Evolutionary conservation across 2,113 vertebrate genomes (phyloP), one percentile per base, ranked within the genome.

Genomic region (Carassius auratus): DNA sequence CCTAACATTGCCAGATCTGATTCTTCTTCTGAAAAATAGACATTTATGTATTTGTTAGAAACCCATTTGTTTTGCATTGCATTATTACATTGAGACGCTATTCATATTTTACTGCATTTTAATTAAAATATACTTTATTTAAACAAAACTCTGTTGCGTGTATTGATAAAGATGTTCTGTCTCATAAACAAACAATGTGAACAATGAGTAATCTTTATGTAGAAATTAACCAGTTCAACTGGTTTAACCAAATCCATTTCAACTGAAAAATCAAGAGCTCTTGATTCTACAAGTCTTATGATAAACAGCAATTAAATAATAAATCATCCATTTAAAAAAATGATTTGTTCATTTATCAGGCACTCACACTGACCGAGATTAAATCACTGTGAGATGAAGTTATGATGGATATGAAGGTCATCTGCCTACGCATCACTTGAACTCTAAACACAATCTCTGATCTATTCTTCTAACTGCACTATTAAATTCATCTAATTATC

Each of bases 401-500:
- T 78, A 50, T 57, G 8, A 69, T 76, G 61, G 17, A 59, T 57
- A 30, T 76, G 21, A 61, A 50, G 61, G 45, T 52, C 61, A 76
- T 66, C 74, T 21, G 42, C 17, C 81, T 21, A 42, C 14, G 42
- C 66, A 66, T 81, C 55, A 84, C 12, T 57, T 64, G 79, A 77
- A 76, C 75, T 42, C 64, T 74, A 57, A 74, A 84, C 76, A 74
- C 73, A 75, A 83, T 80, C 84, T 68, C 86, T 75, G 57, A 48
- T 62, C 80, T 30, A 48, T 78, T 59, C 74, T 78, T 64, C 80
- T 86, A 85, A 87, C 85, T 75, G 62, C 30, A 48, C 52, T 68
- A 86, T 89, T 75, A 85, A 81, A 86, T 83, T 79, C 23, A 76
- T 71, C 33, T 15, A 62, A 36, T 87, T 62, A 55, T 36, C 21